Conservation (phyloP, 2,888 invertebrate species). For the Macrophya alboannulata region DNA sequence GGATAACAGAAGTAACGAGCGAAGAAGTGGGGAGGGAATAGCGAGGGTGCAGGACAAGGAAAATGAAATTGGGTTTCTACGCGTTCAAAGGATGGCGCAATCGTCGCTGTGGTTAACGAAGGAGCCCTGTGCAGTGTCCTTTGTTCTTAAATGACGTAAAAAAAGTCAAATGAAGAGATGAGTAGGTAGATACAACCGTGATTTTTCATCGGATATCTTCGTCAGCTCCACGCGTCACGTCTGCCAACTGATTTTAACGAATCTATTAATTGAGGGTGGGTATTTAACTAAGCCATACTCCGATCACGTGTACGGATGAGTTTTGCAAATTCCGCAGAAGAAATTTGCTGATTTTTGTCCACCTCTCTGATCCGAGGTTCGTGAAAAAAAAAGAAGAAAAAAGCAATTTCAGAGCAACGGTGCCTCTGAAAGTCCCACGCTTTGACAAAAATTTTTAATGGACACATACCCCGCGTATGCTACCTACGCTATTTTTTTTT, state of each 20-base stretch:
- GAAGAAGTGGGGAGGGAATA: conserved; percentile 26
- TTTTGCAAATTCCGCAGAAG: conserved; percentile 10
- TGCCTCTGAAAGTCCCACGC: not conserved
- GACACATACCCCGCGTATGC: not conserved
- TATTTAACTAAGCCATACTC: conserved; percentile 5
- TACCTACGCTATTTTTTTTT: not conserved
- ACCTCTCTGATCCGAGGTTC: not conserved
- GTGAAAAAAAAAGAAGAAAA: not conserved
- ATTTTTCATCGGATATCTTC: conserved; percentile 41
- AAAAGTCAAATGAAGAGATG: conserved; percentile 31
- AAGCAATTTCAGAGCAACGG: not conserved
- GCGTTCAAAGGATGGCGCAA: conserved; percentile 34
- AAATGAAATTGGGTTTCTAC: conserved; percentile 44
- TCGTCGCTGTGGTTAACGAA: conserved; percentile 43
- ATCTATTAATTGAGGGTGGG: conserved; percentile 46
- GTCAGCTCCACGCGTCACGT: conserved; percentile 41
- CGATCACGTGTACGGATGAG: not conserved
- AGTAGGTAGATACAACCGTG: conserved; percentile 12
- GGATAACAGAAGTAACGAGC: conserved; percentile 49
- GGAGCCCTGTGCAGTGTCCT: conserved; percentile 32
- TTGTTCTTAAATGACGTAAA: conserved; percentile 50
- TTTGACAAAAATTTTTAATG: conserved; percentile 16
- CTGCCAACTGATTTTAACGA: conserved; percentile 41
- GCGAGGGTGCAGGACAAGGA: conserved; percentile 49
- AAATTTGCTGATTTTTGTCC: conserved; percentile 3